Evolutionary conservation across 2,797 vertebrate species (phyloP), one percentile per base, ranked within the genome.

Genomic region (Lutjanus campechanus): DNA sequence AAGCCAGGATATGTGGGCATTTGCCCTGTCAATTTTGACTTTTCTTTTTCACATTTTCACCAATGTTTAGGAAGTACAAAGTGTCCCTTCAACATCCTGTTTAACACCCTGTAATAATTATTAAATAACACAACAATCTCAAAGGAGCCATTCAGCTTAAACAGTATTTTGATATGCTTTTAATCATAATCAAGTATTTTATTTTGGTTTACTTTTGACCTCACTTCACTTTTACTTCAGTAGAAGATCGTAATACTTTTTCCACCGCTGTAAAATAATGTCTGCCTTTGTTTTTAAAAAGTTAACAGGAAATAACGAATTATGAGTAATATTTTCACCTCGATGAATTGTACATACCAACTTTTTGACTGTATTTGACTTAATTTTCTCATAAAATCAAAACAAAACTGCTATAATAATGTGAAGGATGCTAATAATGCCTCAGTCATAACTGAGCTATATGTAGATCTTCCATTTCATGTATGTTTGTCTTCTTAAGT

Each of bases 401-500:
- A 2, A 22, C 8, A 36, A 29, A 55, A 51, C 2, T 8, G 8
- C 41, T 1, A 22, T 16, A 44, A 59, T 50, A 19, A 40, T n/a
- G 5, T 62, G 11, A 83, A 59, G 51, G 20, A 65, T 53, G 7
- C 47, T 51, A 55, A 69, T 72, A 74, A 67, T 75, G 20, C 51
- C 59, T 15, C 58, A 55, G 71, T 73, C 43, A 60, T 22, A 77
- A 70, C 44, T 54, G n/a, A 73, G 22, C n/a, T 55, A 51, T 36
- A 72, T 15, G 56, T 73, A n/a, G 55, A 54, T 69, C 58, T 82
- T 83, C 40, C 40, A 17, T 85, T 84, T 56, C 6, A 67, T 19
- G 47, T 69, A 47, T 76, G 11, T 80, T 83, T 76, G 36, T 73
- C 70, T 81, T 75, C 70, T 65, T 73, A 61, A 63, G 69, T 84